A percentile compares a stretch with the other conserved stretches of the same genome.
phyloP scores from a whole-genome alignment of 2,888 invertebrate species.

The Leucophenga maculata region DNA sequence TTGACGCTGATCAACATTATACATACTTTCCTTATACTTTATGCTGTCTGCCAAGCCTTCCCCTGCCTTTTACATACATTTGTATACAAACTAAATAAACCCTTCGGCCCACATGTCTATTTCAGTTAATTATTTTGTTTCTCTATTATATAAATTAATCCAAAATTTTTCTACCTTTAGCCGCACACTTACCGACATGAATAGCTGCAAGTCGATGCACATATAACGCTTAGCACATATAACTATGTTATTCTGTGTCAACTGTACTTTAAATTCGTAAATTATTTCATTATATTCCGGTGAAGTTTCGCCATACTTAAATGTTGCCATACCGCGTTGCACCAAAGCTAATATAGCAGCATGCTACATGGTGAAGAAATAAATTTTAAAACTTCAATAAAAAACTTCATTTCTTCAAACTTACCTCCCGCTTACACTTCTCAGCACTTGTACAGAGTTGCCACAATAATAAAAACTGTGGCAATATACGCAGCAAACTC shows the following conservation, averaged over 20 bases:
- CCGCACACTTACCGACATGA: slow-evolving; percentile 25
- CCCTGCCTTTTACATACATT: too few relatives aligned
- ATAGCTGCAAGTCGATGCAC: neutral
- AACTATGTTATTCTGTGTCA: slow-evolving; percentile 19
- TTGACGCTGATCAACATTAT: too few relatives aligned
- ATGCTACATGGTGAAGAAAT: too few relatives aligned
- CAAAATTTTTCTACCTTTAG: too few relatives aligned
- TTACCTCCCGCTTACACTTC: slow-evolving; percentile 2
- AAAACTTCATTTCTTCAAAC: neutral
- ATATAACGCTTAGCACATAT: slow-evolving; percentile 19
- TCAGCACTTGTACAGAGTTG: slow-evolving; percentile 8
- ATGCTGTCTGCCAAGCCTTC: too few relatives aligned
- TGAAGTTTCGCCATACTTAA: too few relatives aligned
- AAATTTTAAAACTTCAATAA: neutral
- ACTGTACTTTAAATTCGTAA: slow-evolving; percentile 21
- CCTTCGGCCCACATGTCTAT: too few relatives aligned
- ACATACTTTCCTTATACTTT: too few relatives aligned
- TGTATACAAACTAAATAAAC: too few relatives aligned
- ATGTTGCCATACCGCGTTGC: neutral
- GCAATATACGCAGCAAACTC: neutral
- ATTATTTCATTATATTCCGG: slow-evolving; percentile 24
- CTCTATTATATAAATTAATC: too few relatives aligned
- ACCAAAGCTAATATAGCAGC: neutral
- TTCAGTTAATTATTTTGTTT: too few relatives aligned
- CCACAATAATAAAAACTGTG: neutral